Conservation (phyloP, 1,140 invertebrate species). For the Gonioctena quinquepunctata region DNA sequence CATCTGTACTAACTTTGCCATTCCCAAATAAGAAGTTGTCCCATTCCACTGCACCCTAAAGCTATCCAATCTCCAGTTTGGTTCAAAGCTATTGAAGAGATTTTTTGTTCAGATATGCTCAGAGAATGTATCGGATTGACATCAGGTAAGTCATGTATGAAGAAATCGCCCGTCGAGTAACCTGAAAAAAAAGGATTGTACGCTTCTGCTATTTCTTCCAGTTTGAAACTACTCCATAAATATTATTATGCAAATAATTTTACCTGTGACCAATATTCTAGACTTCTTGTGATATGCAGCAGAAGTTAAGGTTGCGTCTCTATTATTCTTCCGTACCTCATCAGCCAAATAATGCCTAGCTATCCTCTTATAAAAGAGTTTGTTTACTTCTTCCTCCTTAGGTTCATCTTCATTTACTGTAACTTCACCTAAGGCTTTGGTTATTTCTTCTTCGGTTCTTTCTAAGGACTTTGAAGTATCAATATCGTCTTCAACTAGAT, state of each 20-base stretch:
- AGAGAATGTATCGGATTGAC: constrained; percentile 91
- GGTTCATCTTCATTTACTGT: constrained; percentile 54
- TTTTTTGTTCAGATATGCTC: constrained; percentile 79
- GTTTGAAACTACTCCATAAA: no score
- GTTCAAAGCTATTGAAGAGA: constrained; percentile 83
- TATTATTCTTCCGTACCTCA: constrained; percentile 65
- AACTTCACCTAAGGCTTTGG: constrained; percentile 58
- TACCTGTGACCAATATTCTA: constrained; percentile 77
- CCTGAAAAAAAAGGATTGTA: constrained; percentile 58
- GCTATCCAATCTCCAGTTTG: constrained; percentile 93
- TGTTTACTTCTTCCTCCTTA: constrained; percentile 56
- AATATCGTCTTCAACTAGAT: constrained; percentile 65
- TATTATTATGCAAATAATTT: no score
- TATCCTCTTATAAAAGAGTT: constrained; percentile 70
- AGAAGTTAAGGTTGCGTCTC: constrained; percentile 69
- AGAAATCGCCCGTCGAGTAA: constrained; percentile 82
- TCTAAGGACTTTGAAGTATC: constrained; percentile 57
- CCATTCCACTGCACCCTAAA: constrained; percentile 79
- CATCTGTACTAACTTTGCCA: constrained; percentile 87
- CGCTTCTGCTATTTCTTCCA: no score
- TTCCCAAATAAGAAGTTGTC: constrained; percentile 96
- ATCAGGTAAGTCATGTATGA: constrained; percentile 90
- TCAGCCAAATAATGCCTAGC: constrained; percentile 74
- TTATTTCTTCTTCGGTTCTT: constrained; percentile 57
- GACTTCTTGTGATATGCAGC: constrained; percentile 79